phyloP scores from a whole-genome alignment of 2,888 invertebrate species.

The Mythimna impura region DNA sequence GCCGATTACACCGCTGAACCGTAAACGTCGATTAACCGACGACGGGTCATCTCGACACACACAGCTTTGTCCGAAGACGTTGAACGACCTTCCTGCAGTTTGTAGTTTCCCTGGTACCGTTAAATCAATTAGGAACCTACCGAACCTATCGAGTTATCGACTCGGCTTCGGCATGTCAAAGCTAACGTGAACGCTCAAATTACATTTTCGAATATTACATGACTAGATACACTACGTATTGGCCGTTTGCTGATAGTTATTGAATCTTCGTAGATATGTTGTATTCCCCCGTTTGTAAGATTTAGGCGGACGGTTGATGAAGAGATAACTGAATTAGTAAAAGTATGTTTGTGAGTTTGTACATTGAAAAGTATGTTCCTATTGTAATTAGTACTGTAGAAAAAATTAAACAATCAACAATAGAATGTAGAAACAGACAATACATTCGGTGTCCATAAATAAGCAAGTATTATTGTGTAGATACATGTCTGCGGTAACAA shows the following conservation, averaged over 20 bases:
- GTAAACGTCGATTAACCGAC: slow-evolving; percentile 46
- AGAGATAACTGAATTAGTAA: background rate
- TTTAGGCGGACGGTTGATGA: background rate
- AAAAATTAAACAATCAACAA: slow-evolving; percentile 24
- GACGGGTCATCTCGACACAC: slow-evolving; percentile 34
- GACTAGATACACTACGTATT: slow-evolving; percentile 2
- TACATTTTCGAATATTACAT: slow-evolving; percentile 40
- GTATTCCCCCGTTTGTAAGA: background rate
- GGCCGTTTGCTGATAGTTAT: slow-evolving; percentile 10
- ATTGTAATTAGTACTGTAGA: background rate
- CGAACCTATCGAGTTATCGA: slow-evolving; percentile 55
- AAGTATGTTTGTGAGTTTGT: background rate
- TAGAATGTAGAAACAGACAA: background rate
- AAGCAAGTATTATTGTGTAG: slow-evolving; percentile 20
- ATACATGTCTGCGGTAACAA: slow-evolving; percentile 22
- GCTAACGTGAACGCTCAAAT: slow-evolving; percentile 34
- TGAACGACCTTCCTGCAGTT: slow-evolving; percentile 25
- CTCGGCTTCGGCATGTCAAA: slow-evolving; percentile 46
- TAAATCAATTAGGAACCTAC: slow-evolving; percentile 60
- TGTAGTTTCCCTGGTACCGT: slow-evolving; percentile 53
- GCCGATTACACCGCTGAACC: slow-evolving; percentile 45
- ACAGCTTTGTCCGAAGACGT: slow-evolving; percentile 53
- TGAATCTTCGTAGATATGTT: slow-evolving; percentile 1
- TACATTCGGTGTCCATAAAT: background rate
- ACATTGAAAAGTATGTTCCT: background rate